phyloP scores from a whole-genome alignment of 2,888 invertebrate species.

The Diaphora mendica region DNA sequence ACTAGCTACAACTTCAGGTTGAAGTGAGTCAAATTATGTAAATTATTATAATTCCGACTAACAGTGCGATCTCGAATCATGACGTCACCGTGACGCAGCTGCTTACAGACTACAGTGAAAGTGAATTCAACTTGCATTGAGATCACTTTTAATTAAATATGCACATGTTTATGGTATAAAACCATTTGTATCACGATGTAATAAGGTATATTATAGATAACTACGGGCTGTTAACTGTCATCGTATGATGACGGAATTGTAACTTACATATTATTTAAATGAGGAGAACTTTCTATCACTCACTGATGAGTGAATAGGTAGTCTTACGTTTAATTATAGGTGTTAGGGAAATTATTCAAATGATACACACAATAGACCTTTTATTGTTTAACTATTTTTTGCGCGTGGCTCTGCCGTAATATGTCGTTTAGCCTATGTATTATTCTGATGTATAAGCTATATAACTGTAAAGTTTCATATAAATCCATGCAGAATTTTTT shows the following conservation, averaged over 20 bases:
- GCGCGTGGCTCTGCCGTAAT: too few species aligned
- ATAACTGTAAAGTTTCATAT: too few species aligned
- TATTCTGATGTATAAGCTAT: too few species aligned
- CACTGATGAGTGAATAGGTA: constrained; percentile 35
- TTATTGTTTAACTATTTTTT: not conserved
- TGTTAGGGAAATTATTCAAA: constrained; percentile 10
- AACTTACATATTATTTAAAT: constrained; percentile 49
- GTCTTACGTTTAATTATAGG: constrained; percentile 16
- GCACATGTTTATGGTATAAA: constrained; percentile 11
- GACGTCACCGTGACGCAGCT: constrained; percentile 40
- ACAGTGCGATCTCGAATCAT: constrained; percentile 22
- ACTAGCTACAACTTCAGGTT: not conserved
- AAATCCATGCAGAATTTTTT: too few species aligned
- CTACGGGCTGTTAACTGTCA: constrained; percentile 22
- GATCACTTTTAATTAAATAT: constrained; percentile 44
- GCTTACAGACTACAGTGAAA: constrained; percentile 48
- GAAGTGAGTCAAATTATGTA: not conserved
- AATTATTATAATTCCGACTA: not conserved
- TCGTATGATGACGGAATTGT: constrained; percentile 25
- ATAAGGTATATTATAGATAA: constrained; percentile 21
- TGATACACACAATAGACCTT: constrained; percentile 10
- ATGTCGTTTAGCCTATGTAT: too few species aligned
- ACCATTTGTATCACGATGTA: constrained; percentile 16
- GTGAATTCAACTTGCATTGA: constrained; percentile 46
- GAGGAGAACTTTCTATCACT: constrained; percentile 39